Evolutionary conservation across 1,140 invertebrate species (phyloP).

Genomic region (Asbolus verrucosus): DNA sequence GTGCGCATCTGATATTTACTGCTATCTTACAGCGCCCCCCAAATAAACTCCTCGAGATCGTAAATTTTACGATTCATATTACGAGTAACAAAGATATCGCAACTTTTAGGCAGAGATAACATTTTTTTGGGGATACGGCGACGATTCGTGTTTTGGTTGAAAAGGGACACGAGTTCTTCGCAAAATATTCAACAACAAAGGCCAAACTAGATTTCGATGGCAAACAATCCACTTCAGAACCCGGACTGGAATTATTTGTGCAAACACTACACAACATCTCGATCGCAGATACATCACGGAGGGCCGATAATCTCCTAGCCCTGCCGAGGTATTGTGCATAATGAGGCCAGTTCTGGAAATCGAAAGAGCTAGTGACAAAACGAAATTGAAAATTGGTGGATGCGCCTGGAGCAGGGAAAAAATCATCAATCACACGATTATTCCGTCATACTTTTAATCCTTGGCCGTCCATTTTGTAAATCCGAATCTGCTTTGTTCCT

Average conservation of each 20-base stretch:
- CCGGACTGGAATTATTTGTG: constrained; percentile 12
- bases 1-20: constrained; percentile 30
- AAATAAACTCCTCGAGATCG: constrained; percentile 29
- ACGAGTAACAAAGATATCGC: constrained; percentile 33
- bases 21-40: constrained; percentile 10
- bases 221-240: constrained; percentile 25
- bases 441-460: no score
- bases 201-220: constrained; percentile 2
- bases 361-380: neutral
- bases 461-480: no score
- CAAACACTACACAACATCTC: constrained; percentile 19
- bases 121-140: constrained; percentile 1
- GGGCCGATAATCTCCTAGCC: no score
- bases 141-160: constrained; percentile 5
- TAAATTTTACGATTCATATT: constrained; percentile 35
- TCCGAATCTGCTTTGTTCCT: neutral
- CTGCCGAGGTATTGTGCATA: no score
- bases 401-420: neutral
- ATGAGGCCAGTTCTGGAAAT: no score
- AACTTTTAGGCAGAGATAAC: constrained; percentile 29
- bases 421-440: neutral
- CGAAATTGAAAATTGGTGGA: neutral
- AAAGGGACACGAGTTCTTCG: neutral
- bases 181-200: neutral
- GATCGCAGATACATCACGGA: constrained; percentile 1